Conservation (phyloP, 2,888 invertebrate genomes). For the Patella depressa region DNA sequence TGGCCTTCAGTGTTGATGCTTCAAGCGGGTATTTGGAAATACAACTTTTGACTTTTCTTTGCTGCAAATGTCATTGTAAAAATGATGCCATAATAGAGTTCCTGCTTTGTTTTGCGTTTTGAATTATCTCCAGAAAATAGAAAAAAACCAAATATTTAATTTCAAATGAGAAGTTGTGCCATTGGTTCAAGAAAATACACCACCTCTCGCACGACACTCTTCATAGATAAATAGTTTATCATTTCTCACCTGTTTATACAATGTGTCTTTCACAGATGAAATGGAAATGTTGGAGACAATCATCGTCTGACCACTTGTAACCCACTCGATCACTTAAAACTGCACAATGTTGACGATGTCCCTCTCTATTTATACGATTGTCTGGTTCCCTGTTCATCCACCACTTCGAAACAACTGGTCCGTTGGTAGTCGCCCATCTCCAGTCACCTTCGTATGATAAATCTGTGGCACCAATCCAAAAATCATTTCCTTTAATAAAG, state of each 20-base stretch:
- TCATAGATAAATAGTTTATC: too few relatives aligned
- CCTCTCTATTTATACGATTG: neutral
- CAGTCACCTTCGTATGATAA: neutral
- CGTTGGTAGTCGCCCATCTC: neutral
- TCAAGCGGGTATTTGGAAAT: too few relatives aligned
- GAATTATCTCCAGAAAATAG: too few relatives aligned
- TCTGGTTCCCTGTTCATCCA: neutral
- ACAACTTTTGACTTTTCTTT: too few relatives aligned
- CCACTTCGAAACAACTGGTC: neutral
- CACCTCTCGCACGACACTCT: too few relatives aligned
- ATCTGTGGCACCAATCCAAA: constrained; percentile 1
- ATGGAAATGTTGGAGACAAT: neutral
- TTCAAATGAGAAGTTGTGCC: too few relatives aligned
- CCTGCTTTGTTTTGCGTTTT: too few relatives aligned
- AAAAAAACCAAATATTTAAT: too few relatives aligned
- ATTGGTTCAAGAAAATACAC: too few relatives aligned
- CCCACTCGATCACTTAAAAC: neutral
- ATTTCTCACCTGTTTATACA: neutral
- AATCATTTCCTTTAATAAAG: neutral
- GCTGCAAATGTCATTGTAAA: too few relatives aligned
- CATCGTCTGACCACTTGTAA: neutral
- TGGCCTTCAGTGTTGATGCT: too few relatives aligned
- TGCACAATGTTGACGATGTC: neutral
- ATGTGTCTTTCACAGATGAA: neutral
- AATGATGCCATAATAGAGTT: too few relatives aligned